A percentile compares a stretch with the other conserved stretches of the same genome.
phyloP scores from a whole-genome alignment of 2,113 vertebrate genomes.

The Saguinus midas region DNA sequence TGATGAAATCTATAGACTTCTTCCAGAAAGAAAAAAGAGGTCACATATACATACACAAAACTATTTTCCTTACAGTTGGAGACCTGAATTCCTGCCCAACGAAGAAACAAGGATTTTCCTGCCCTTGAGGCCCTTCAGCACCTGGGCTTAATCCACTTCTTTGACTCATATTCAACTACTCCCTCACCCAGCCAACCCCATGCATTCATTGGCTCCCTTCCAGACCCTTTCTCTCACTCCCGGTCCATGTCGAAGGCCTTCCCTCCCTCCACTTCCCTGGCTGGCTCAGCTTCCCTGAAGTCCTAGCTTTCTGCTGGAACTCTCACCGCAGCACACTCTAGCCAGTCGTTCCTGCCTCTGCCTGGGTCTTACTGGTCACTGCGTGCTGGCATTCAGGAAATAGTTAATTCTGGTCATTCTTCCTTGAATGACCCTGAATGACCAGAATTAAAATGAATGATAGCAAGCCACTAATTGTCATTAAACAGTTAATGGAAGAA shows the following conservation, averaged over 20 bases:
- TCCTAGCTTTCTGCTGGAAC: not conserved
- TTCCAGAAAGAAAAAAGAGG: not conserved
- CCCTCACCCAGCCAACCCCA: too few species aligned
- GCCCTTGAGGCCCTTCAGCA: too few species aligned
- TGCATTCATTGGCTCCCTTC: not conserved
- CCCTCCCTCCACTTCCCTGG: not conserved
- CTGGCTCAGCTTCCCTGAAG: not conserved
- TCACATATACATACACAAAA: not conserved
- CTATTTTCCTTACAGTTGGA: too few species aligned
- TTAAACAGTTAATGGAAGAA: not conserved
- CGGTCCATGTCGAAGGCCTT: not conserved
- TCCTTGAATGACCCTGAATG: not conserved
- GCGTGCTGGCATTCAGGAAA: not conserved
- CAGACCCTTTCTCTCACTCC: not conserved
- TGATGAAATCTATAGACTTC: not conserved
- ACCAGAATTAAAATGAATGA: not conserved
- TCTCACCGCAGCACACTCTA: not conserved
- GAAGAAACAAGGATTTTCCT: not conserved
- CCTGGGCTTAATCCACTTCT: too few species aligned
- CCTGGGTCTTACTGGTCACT: not conserved
- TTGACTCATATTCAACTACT: too few species aligned
- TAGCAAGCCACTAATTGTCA: not conserved
- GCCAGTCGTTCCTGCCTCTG: not conserved
- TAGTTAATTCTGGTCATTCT: not conserved
- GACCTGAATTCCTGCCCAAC: not conserved